These are phyloP conservation scores for Tenthredo livida DNA, from an alignment of 2,888 invertebrate genomes.

Conservation along the genomic window DNA sequence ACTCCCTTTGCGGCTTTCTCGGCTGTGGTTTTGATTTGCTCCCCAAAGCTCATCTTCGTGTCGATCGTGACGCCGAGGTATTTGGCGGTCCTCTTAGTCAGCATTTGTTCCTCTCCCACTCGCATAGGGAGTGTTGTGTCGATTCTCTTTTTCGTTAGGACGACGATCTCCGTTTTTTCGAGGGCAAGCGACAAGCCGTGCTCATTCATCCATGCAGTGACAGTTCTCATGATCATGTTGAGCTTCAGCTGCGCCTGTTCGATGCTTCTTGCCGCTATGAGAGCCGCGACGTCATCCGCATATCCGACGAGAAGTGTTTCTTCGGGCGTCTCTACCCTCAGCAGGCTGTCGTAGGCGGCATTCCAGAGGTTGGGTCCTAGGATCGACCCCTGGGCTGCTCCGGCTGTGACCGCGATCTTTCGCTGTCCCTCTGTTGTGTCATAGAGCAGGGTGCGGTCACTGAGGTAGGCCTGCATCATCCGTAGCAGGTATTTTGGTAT, in stretches of 20 bases:
- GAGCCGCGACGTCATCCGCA: constrained; percentile 43
- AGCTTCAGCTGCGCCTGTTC: constrained; percentile 53
- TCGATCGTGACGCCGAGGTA: constrained; percentile 61
- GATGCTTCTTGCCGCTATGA: constrained; percentile 55
- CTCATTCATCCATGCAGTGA: constrained; percentile 49
- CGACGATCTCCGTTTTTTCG: constrained; percentile 59
- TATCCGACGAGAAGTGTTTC: constrained; percentile 53
- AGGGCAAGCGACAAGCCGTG: constrained; percentile 57
- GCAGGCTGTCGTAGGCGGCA: constrained; percentile 22
- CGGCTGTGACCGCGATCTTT: not conserved
- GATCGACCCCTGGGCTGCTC: too few relatives aligned
- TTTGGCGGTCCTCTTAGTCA: constrained; percentile 57
- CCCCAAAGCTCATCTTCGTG: constrained; percentile 56
- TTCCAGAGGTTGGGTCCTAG: too few relatives aligned
- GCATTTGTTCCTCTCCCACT: constrained; percentile 57
- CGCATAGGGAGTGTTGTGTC: constrained; percentile 54
- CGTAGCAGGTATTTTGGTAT: too few relatives aligned
- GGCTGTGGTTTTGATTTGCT: constrained; percentile 40
- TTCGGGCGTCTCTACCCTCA: constrained; percentile 44
- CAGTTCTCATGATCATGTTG: constrained; percentile 24
- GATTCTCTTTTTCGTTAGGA: constrained; percentile 54
- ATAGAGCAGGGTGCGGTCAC: too few relatives aligned
- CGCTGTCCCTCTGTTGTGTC: too few relatives aligned
- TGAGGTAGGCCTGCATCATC: too few relatives aligned
- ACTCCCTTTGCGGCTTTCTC: constrained; percentile 54